Evolutionary conservation across 1,140 invertebrate genomes (phyloP), one percentile per base, ranked within the genome.

Genomic region (Eriosoma lanigerum): DNA sequence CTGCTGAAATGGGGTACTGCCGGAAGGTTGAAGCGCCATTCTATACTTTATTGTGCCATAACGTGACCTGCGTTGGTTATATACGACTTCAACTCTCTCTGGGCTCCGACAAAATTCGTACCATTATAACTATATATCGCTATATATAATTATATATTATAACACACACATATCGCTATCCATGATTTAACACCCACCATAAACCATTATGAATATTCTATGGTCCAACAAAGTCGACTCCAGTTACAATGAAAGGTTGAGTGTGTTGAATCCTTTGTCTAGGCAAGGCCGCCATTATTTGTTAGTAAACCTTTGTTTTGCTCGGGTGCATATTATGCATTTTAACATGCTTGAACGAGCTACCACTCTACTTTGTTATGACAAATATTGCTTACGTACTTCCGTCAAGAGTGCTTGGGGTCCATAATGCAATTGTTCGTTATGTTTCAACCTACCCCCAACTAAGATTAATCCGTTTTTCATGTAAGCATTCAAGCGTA

Each of bases 1-100:
- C 85, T 84, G 12, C 38, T 32, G 12, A 66, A 66, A 21, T 66
- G 38, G 0, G 32, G 62, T 2, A 32, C 62, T n/a, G 19, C 4
- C 0, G 62, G 62, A 3, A n/a, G 62, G 10, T n/a, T 66, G 10
- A 64, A 64, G 9, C 3, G 15, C 62, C 62, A 64, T n/a, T 32
- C 19, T 1, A 64, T 38, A 0, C 38, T 12, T 2, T 5, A 12
- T 1, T 66, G 17, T 12, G 62, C 32, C n/a, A 66, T 3, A 12
- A 21, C 10, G 0, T 17, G 17, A 0, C 44, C 19, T 5, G 54
- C 62, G 9, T 0, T 3, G 1, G 1, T 66, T 24, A 46, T 0
- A 15, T 66, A 44, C 0, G n/a, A 3, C 9, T 12, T n/a, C 0
- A 66, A 21, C 2, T 64, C 62, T 1, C 62, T 32, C 19, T 19